Evolutionary conservation across 2,113 vertebrate genomes (phyloP), one percentile per base, ranked within the genome.

Genomic region (Glaucomys volans): DNA sequence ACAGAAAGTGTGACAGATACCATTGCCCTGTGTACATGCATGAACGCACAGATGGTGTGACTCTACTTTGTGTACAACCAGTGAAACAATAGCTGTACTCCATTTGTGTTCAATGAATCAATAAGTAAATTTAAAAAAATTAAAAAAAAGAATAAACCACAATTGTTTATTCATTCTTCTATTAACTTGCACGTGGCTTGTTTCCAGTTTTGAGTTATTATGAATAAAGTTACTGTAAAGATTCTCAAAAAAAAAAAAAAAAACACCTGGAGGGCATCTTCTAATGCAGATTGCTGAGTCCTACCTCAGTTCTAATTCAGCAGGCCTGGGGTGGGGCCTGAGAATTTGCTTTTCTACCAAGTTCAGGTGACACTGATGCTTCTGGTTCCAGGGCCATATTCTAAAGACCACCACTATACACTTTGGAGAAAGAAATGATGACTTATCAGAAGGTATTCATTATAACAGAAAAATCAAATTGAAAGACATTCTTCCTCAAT

Each of bases 401-500:
- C 28, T 92, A 77, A 79, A 66, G 47, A n/a, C 37, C 44, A 42
- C 24, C 5, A n/a, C 18, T 92, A 47, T 89, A 85, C 40, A 40
- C 52, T 85, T 42, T 54, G 30, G 28, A 81, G 66, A 91, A 95
- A 90, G 50, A 95, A 87, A 74, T 18, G 32, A 37, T 35, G n/a
- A 37, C 35, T 54, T 66, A 54, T 69, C 37, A 88, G 66, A 84
- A 44, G 32, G 37, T 69, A 54, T 2, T 40, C 10, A 74, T 22
- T 35, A 76, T 35, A 35, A n/a, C 13, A 81, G 40, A 90, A 80
- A 94, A 88, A 52, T 35, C 76, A 40, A 5, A 32, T 5, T 44
- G 42, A 90, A 94, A 76, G 42, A 26, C 12, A 57, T 3, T 72
- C 2, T 85, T 76, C 50, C 24, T 85, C 52, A 40, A 22, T 62